These are phyloP conservation scores for Paguma larvata DNA, from an alignment of 2,797 vertebrate genomes.

Conservation along the genomic window DNA sequence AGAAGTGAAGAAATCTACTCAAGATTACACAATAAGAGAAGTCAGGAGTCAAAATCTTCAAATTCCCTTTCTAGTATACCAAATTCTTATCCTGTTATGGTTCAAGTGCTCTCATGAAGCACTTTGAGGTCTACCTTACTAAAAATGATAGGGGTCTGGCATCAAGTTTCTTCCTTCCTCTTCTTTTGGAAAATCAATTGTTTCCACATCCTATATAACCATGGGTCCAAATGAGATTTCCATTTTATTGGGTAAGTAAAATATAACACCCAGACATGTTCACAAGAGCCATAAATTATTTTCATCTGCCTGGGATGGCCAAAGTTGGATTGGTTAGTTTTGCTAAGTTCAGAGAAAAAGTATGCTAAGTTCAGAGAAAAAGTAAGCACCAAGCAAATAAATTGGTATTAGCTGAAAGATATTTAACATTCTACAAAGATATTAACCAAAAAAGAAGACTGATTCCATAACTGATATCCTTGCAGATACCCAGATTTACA, in stretches of 20 bases:
- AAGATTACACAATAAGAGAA: neutral
- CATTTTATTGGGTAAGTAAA: conserved; percentile 35
- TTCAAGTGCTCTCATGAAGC: neutral
- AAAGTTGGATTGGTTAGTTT: conserved; percentile 13
- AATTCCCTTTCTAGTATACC: neutral
- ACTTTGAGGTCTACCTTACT: neutral
- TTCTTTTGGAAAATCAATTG: neutral
- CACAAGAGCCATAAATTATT: neutral
- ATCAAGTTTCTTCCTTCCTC: neutral
- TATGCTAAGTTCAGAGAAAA: neutral
- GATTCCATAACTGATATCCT: neutral
- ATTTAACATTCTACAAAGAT: conserved; percentile 28
- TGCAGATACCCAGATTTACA: neutral
- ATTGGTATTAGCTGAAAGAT: neutral
- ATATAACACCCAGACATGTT: neutral
- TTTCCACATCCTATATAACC: conserved; percentile 13
- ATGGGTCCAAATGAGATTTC: neutral
- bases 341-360: neutral
- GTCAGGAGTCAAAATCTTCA: neutral
- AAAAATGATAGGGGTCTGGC: neutral
- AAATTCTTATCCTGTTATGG: neutral
- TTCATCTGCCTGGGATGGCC: conserved; percentile 4
- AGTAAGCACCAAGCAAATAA: neutral
- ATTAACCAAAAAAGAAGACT: conserved; percentile 1
- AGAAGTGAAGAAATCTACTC: conserved; percentile 48